phyloP scores from a whole-genome alignment of 2,888 invertebrate genomes.

The Tipula unca region DNA sequence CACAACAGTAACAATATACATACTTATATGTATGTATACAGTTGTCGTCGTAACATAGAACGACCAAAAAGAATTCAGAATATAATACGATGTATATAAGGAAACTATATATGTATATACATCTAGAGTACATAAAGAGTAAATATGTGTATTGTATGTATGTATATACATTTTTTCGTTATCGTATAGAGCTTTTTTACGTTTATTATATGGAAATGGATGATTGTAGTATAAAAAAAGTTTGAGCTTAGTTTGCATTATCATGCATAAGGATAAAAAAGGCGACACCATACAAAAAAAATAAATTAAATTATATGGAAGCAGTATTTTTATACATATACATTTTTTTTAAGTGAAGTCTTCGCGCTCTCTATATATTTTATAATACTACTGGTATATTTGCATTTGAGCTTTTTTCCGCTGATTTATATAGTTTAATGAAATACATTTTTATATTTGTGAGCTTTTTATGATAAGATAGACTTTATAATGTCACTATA shows the following conservation, averaged over 20 bases:
- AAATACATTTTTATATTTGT: not conserved
- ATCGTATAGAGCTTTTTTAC: not conserved
- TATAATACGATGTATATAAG: not conserved
- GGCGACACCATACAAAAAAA: not conserved
- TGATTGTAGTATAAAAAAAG: not conserved
- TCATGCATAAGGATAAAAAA: not conserved
- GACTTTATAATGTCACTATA: not conserved
- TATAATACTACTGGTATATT: not conserved
- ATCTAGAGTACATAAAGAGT: not conserved
- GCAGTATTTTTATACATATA: not conserved
- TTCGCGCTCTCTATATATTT: not conserved
- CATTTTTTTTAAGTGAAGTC: not conserved
- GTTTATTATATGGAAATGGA: not conserved
- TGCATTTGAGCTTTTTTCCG: not conserved
- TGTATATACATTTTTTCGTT: not conserved
- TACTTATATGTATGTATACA: not conserved
- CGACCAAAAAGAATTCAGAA: not conserved
- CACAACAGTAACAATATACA: not conserved
- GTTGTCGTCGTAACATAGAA: not conserved
- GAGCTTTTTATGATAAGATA: not conserved
- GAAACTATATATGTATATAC: not conserved
- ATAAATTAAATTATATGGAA: not conserved
- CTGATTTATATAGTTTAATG: slow-evolving; percentile 8
- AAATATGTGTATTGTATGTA: not conserved
- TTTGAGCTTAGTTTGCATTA: not conserved